phyloP scores from a whole-genome alignment of 2,888 invertebrate species.

The Pollenia amentaria region DNA sequence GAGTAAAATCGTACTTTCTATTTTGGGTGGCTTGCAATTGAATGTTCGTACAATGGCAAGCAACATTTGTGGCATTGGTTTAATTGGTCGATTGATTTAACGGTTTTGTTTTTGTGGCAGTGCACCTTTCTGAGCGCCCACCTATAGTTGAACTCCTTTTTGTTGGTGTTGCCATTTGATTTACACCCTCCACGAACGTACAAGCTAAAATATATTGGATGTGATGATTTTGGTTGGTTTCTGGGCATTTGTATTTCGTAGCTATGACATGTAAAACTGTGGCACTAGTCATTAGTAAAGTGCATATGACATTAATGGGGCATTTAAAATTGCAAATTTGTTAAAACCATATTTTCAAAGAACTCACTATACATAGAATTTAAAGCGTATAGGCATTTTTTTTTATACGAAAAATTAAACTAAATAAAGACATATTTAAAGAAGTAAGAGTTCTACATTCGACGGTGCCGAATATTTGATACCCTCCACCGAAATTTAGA shows the following conservation, averaged over 20 bases:
- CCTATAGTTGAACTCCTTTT: not conserved
- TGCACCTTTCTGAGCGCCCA: conserved; percentile 36
- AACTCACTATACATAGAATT: no score
- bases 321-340: no score
- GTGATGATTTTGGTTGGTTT: conserved; percentile 50
- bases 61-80: conserved; percentile 50
- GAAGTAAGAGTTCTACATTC: no score
- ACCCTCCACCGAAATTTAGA: no score
- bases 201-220: conserved; percentile 19
- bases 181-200: conserved; percentile 7
- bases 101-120: conserved; percentile 44
- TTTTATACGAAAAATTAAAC: not conserved
- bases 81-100: conserved; percentile 65
- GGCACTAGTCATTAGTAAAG: conserved; percentile 25
- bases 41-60: conserved; percentile 29
- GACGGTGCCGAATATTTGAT: no score
- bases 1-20: not conserved
- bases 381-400: not conserved
- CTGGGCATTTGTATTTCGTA: conserved; percentile 42
- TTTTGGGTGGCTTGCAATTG: conserved; percentile 13
- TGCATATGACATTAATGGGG: not conserved
- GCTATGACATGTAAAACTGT: conserved; percentile 11
- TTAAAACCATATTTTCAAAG: no score
- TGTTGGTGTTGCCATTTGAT: conserved; percentile 5
- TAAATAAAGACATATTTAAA: no score